phyloP scores from a whole-genome alignment of 2,888 invertebrate genomes.

The Eretmocerus hayati region DNA sequence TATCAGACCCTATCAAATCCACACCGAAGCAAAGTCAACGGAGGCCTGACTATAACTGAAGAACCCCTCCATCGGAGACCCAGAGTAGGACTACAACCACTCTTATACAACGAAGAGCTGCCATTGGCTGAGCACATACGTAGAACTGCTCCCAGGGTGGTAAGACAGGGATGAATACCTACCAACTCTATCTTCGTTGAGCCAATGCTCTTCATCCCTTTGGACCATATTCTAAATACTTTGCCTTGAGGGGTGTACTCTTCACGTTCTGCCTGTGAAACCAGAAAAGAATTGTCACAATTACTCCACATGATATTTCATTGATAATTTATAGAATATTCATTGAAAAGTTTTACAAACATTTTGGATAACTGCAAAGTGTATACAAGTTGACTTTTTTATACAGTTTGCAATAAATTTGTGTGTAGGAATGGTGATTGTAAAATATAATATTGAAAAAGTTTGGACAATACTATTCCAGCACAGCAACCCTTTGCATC shows the following conservation, averaged over 20 bases:
- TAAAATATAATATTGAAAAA: slow-evolving; percentile 11
- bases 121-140: slow-evolving; percentile 32
- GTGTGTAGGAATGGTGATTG: too few relatives aligned
- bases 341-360: too few relatives aligned
- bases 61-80: slow-evolving; percentile 26
- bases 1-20: slow-evolving; percentile 3
- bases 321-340: slow-evolving; percentile 3
- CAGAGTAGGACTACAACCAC: slow-evolving; percentile 11
- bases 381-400: not conserved
- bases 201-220: slow-evolving; percentile 29
- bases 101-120: slow-evolving; percentile 30
- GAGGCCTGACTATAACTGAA: slow-evolving; percentile 25
- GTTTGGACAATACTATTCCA: slow-evolving; percentile 30
- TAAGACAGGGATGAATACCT: slow-evolving; percentile 29
- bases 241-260: slow-evolving; percentile 30
- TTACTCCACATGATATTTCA: too few relatives aligned
- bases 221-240: slow-evolving; percentile 31
- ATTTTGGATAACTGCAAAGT: too few relatives aligned
- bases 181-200: slow-evolving; percentile 27
- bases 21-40: slow-evolving; percentile 12
- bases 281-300: slow-evolving; percentile 31
- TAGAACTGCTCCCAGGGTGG: slow-evolving; percentile 31
- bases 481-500: slow-evolving; percentile 32
- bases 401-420: too few relatives aligned
- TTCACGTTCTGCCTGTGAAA: slow-evolving; percentile 17